Base-by-base conservation (phyloP, 2,113 vertebrate genomes). In the Actinemys pallida region DNA sequence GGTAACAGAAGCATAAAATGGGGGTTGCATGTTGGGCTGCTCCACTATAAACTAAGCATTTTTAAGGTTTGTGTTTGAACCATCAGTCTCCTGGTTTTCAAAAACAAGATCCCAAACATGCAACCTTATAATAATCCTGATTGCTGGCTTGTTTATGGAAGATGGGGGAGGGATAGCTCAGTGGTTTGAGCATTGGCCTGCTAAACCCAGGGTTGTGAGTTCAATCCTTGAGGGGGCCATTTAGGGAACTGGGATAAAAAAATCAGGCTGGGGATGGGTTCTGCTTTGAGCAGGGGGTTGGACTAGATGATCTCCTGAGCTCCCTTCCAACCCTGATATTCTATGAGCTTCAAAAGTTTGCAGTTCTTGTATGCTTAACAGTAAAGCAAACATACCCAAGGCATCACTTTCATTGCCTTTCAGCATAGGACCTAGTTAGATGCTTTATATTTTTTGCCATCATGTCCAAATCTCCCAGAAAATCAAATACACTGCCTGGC, bases 21-120 rank as follows among this genome's bases (percentile, higher is more conserved):
- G 52, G 49, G 79, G 0, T 82, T 83, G 92, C 57, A 17, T 19
- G 10, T 85, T 93, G 83, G 91, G 79, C 35, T 94, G 82, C 90
- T 47, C 59, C 52, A 1, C 88, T 69, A n/a, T 86, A 86, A 57
- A 83, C 93, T 83, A 47, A 42, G 7, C 81, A 81, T 75, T 84
- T 53, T 57, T 31, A 3, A 72, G 49, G 81, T 72, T 16, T 17
- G 2, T 45, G 2, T 92, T 84, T 54, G 90, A 24, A 79, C 75
- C 31, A 31, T n/a, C 72, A 25, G 0, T 69, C 62, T n/a, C 17
- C 35, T 69, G 62, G 13, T 69, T n/a, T 69, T 69, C 35, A 69
- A n/a, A 69, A 69, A 65, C 31, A 65, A n/a, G 35, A 69, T n/a
- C 62, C 62, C 62, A 69, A 19, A 69, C 17, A n/a, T 4, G 17